Conservation (phyloP, 2,113 vertebrate genomes). For the Chamaetylas fuelleborni region DNA sequence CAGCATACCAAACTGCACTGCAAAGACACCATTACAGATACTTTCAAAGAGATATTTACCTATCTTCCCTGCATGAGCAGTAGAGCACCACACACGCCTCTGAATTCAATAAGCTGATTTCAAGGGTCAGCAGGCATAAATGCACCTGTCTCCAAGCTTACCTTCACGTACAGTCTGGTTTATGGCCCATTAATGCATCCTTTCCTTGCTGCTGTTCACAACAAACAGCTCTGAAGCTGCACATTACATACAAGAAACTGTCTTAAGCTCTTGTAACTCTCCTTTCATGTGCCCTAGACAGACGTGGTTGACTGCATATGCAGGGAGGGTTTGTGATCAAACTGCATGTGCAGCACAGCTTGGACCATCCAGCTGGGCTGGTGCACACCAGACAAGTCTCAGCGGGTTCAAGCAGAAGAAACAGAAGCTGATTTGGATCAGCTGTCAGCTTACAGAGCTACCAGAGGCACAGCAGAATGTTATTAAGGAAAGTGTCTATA, state of each 20-base stretch:
- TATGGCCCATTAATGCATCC: background rate
- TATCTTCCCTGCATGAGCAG: background rate
- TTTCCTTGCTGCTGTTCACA: background rate
- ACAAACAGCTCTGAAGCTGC: background rate
- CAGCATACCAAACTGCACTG: background rate
- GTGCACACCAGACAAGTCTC: background rate
- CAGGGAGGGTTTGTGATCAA: background rate
- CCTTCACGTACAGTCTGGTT: background rate
- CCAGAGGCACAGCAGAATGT: background rate
- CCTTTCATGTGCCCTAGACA: background rate
- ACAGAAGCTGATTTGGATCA: background rate
- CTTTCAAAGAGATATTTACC: background rate
- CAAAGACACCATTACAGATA: background rate
- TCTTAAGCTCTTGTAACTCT: background rate
- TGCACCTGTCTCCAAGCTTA: background rate
- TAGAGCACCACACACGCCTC: background rate
- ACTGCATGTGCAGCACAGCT: background rate
- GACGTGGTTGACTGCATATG: rapidly evolving
- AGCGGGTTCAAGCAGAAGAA: background rate
- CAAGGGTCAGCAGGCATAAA: background rate
- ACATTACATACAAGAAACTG: background rate
- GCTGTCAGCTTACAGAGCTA: background rate
- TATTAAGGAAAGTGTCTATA: background rate
- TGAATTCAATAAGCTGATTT: background rate
- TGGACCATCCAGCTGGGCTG: background rate